Percentiles rank a stretch among this genome's conserved stretches.
Evolutionary conservation across 1,140 invertebrate species (phyloP).

Genomic region (Euschistus heros): DNA sequence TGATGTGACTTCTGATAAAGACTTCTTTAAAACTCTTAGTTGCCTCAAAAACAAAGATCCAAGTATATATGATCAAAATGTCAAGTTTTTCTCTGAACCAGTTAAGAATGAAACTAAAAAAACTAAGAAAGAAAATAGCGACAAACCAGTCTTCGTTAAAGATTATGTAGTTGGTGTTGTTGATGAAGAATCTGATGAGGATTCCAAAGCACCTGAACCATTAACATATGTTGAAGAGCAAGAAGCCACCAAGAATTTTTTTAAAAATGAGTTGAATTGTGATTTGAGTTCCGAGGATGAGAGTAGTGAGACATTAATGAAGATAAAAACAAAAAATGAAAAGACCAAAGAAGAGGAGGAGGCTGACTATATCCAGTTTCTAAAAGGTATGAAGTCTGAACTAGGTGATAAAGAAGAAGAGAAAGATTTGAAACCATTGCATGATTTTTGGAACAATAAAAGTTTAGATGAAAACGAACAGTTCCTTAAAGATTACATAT

Average conservation of each 20-base stretch:
- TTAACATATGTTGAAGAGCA: neutral
- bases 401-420: slow-evolving; percentile 51
- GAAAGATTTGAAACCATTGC: slow-evolving; percentile 57
- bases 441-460: slow-evolving; percentile 74
- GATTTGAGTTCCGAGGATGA: slow-evolving; percentile 38
- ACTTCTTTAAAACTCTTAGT: slow-evolving; percentile 76
- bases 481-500: slow-evolving; percentile 84
- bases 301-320: slow-evolving; percentile 43
- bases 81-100: slow-evolving; percentile 53
- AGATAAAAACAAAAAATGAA: slow-evolving; percentile 41
- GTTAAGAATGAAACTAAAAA: neutral
- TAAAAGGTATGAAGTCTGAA: slow-evolving; percentile 61
- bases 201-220: neutral
- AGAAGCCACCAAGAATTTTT: neutral
- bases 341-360: slow-evolving; percentile 52
- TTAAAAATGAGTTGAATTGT: neutral
- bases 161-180: slow-evolving; percentile 74
- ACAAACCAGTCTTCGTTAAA: slow-evolving; percentile 55
- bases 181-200: slow-evolving; percentile 8
- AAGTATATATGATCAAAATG: slow-evolving; percentile 67
- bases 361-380: slow-evolving; percentile 64
- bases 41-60: slow-evolving; percentile 81
- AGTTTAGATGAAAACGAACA: slow-evolving; percentile 72
- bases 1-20: slow-evolving; percentile 46
- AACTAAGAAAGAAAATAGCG: slow-evolving; percentile 36